Base-by-base conservation (phyloP, 2,888 invertebrate species). In the Synergus umbraculus region DNA sequence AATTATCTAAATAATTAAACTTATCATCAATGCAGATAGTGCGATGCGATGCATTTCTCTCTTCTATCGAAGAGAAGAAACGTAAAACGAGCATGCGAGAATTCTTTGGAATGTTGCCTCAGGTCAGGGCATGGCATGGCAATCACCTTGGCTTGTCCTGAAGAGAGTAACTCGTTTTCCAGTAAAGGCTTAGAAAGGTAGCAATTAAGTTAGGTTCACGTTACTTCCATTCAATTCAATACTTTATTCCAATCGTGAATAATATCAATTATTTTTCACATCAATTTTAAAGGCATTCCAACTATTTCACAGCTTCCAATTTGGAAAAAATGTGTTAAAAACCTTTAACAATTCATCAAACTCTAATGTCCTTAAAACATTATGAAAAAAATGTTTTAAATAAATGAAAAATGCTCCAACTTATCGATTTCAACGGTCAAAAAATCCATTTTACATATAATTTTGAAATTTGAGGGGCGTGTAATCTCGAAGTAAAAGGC, bases 101-200 rank as follows among this genome's bases (percentile, higher is more conserved):
- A 54, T 73, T 54, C 49, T 69, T 54, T 37, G 73, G 73, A 73
- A 73, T 73, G 73, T 73, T 73, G 73, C 73, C 73, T 37, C 73
- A 73, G 73, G 73, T 73, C 73, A 73, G 73, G 73, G 73, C 73
- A 73, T 29, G 49, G 69, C 69, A 69, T 46, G 49, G 49, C 69
- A 73, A 73, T 73, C 73, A 73, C 73, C 73, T 73, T 73, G 73
- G 49, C 73, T 73, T 73, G 73, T 73, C 69, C 37, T 73, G 73
- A 73, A 54, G 73, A 73, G 54, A 73, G 54, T 73, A 73, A 54
- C 73, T 73, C 73, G 73, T 73, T 73, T 54, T 73, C 73, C 37
- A 54, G 54, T 73, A 73, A 73, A 73, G 37, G 73, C 73, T 73
- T 73, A 73, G 73, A 73, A 73, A 73, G 73, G 41, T 37, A 73